A percentile compares a stretch with the other conserved stretches of the same genome.
These are phyloP conservation scores for Neosilurus hyrtlii DNA, from an alignment of 2,797 vertebrate species.

Conservation along the genomic window DNA sequence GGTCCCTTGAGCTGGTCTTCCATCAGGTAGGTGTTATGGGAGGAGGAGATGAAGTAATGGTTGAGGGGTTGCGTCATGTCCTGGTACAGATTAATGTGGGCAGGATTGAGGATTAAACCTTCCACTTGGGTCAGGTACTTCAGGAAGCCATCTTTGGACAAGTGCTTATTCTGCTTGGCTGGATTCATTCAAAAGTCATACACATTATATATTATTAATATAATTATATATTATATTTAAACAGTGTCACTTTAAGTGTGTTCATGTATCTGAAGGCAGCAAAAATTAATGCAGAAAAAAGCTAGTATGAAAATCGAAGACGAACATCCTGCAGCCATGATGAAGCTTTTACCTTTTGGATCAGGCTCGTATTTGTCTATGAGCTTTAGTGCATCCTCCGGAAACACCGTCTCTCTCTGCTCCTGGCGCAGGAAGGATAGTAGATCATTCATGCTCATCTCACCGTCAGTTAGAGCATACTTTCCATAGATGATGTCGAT, in stretches of 20 bases:
- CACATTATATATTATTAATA: too few species aligned
- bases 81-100: conserved; percentile 82
- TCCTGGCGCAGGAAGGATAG: conserved; percentile 77
- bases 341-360: conserved; percentile 71
- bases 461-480: conserved; percentile 63
- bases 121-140: conserved; percentile 86
- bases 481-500: conserved; percentile 77
- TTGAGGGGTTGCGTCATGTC: conserved; percentile 93
- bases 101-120: conserved; percentile 77
- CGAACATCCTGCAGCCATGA: background rate
- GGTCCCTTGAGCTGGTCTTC: conserved; percentile 92
- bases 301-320: background rate
- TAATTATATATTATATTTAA: too few species aligned
- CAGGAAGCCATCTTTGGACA: conserved; percentile 94
- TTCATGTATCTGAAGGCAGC: background rate
- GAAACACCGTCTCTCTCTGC: conserved; percentile 73
- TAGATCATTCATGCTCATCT: conserved; percentile 78
- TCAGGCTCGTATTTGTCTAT: conserved; percentile 87
- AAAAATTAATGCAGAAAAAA: too few species aligned
- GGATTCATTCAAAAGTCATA: conserved; percentile 29
- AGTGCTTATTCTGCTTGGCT: conserved; percentile 78
- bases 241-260: background rate
- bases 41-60: conserved; percentile 94
- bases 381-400: conserved; percentile 72
- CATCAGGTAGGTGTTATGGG: conserved; percentile 96